phyloP scores from a whole-genome alignment of 2,797 vertebrate genomes.

The Sparidentex hasta region DNA sequence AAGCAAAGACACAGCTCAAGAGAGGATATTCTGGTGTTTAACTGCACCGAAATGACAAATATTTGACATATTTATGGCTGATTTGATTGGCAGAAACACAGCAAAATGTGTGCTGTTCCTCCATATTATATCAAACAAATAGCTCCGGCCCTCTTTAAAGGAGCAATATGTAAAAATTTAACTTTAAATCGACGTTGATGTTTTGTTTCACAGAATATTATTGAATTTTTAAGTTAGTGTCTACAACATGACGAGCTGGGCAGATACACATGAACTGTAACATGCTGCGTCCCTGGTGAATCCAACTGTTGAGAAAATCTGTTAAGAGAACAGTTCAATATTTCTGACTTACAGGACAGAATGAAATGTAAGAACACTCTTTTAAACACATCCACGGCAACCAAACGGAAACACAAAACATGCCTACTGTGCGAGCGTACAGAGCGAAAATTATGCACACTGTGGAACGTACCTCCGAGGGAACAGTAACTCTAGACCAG shows the following conservation, averaged over 20 bases:
- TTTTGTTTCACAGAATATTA: too few species aligned
- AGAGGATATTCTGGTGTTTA: background rate
- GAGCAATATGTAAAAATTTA: too few species aligned
- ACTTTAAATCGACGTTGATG: too few species aligned
- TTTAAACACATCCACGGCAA: conserved; percentile 37
- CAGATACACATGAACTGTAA: background rate
- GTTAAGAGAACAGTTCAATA: background rate
- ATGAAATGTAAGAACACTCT: conserved; percentile 17
- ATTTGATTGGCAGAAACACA: background rate
- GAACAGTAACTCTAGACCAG: conserved; percentile 86
- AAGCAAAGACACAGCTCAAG: background rate
- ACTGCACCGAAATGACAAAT: conserved; percentile 5
- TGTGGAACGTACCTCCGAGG: conserved; percentile 84
- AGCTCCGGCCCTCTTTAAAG: background rate
- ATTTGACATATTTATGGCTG: background rate
- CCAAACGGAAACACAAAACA: background rate
- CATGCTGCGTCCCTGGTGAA: background rate
- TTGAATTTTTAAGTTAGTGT: background rate
- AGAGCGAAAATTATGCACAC: conserved; percentile 31
- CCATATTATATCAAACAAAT: background rate
- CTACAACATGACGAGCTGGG: background rate
- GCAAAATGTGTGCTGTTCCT: background rate
- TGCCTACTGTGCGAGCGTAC: conserved; percentile 10
- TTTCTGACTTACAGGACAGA: background rate
- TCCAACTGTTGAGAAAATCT: background rate